Percentiles rank a stretch among this genome's conserved stretches.
phyloP scores from a whole-genome alignment of 2,113 vertebrate species.

The Apteryx mantelli region DNA sequence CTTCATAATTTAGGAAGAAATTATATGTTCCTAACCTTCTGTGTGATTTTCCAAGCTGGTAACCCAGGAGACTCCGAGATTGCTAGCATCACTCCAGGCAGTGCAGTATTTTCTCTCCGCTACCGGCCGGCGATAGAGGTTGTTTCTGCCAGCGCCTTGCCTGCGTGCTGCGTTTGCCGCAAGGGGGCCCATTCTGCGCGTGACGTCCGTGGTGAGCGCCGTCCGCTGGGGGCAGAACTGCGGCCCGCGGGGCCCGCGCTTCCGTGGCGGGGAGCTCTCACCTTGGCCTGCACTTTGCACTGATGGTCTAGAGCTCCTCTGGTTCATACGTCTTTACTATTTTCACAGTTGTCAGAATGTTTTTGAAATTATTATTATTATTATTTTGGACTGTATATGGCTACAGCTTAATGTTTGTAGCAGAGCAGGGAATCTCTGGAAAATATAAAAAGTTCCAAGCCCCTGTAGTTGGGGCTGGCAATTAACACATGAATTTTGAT shows the following conservation, averaged over 20 bases:
- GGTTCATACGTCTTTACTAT: no score
- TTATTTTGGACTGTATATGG: no score
- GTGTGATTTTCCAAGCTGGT: neutral
- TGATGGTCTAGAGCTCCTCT: neutral
- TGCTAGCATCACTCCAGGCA: neutral
- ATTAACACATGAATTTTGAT: neutral
- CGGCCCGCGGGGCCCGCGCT: neutral
- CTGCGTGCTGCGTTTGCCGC: neutral
- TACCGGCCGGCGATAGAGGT: neutral
- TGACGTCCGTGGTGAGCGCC: accelerated
- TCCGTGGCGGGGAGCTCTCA: neutral
- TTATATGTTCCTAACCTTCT: neutral
- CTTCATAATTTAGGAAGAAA: no score
- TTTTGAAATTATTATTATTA: neutral
- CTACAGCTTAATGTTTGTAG: neutral
- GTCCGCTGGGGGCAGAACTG: neutral
- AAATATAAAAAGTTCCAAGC: neutral
- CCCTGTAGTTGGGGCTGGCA: neutral
- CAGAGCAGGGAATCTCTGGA: accelerated
- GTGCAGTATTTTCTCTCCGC: neutral
- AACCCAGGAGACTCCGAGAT: neutral
- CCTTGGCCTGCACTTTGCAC: accelerated
- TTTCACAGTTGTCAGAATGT: neutral
- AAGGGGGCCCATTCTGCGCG: neutral
- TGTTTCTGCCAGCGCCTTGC: neutral